Percentiles rank a stretch among this genome's conserved stretches.
Conservation (phyloP, 1,140 invertebrate genomes). For the Trachymyrmex septentrionalis region DNA sequence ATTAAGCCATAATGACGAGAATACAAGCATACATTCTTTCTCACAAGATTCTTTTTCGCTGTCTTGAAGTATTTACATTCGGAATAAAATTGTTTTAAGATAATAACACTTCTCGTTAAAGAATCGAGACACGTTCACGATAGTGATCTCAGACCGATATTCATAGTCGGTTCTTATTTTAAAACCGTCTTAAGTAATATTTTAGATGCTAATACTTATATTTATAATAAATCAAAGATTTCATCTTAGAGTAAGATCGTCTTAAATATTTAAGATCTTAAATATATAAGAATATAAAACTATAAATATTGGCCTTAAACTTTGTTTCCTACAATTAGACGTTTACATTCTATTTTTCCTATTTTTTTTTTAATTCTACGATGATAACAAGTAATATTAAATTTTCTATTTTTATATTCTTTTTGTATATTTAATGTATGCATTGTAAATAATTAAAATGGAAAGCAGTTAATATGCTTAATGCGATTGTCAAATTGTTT, state of each 20-base stretch:
- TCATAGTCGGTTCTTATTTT: too few species aligned
- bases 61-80: neutral
- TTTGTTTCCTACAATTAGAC: too few species aligned
- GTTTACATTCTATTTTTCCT: neutral
- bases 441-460: neutral
- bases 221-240: too few species aligned
- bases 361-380: neutral
- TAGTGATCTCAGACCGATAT: neutral
- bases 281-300: too few species aligned
- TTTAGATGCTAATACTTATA: too few species aligned
- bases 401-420: neutral
- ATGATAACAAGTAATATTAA: neutral
- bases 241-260: too few species aligned
- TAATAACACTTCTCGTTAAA: neutral
- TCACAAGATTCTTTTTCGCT: neutral
- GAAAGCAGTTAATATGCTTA: neutral
- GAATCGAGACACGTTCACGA: neutral
- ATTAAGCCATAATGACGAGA: neutral
- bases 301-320: too few species aligned
- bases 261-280: too few species aligned
- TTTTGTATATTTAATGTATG: too few species aligned
- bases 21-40: neutral
- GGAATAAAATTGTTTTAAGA: constrained; percentile 9
- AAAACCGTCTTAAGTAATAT: too few species aligned
- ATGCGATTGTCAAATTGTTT: too few species aligned